phyloP scores from a whole-genome alignment of 2,113 vertebrate species.

The Chlamydotis undulata region DNA sequence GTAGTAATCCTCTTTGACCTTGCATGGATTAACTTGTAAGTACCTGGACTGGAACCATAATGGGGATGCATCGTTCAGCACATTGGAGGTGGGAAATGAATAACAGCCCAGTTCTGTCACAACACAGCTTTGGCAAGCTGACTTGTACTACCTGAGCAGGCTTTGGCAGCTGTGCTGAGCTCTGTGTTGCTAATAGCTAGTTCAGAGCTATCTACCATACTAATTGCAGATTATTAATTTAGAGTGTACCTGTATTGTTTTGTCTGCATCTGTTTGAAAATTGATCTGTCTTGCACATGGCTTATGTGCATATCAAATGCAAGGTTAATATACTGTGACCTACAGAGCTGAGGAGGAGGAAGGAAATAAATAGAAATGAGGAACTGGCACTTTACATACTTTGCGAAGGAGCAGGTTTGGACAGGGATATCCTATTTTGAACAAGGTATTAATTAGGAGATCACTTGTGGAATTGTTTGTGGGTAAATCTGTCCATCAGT shows the following conservation, averaged over 20 bases:
- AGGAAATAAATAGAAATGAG: background rate
- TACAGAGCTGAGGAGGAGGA: background rate
- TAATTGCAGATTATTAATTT: background rate
- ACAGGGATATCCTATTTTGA: background rate
- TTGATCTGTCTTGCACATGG: background rate
- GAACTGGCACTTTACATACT: background rate
- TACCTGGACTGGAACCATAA: background rate
- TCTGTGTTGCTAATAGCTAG: background rate
- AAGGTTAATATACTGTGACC: background rate
- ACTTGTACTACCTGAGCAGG: background rate
- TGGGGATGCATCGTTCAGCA: background rate
- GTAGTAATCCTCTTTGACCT: background rate
- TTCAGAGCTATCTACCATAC: background rate
- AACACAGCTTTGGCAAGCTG: background rate
- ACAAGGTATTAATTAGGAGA: background rate
- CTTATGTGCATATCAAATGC: background rate
- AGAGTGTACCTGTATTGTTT: background rate
- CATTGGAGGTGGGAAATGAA: fast-evolving
- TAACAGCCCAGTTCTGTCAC: background rate
- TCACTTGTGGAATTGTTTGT: background rate
- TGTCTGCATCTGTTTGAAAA: background rate
- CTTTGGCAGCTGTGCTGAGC: background rate
- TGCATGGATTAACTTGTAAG: background rate
- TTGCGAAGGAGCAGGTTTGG: background rate
- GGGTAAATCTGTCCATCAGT: background rate